Conservation (phyloP, 2,888 invertebrate genomes). For the Seladonia tumulorum region DNA sequence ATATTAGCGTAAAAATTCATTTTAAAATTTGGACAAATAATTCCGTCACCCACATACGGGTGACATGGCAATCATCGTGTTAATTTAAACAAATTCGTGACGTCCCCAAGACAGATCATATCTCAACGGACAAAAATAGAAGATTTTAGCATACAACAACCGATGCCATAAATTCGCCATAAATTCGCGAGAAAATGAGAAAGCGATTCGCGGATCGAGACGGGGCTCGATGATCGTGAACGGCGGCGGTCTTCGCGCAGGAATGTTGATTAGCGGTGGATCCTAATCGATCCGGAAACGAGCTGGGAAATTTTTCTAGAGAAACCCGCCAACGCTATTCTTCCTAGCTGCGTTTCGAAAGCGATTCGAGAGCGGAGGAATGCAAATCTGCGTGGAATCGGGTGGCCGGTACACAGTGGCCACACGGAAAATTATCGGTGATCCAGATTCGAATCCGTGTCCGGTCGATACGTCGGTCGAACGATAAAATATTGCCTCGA, state of each 20-base stretch:
- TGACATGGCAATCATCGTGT: no score
- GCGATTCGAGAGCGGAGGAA: slow-evolving; percentile 32
- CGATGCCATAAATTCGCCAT: neutral
- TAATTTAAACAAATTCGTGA: neutral
- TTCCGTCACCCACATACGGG: no score
- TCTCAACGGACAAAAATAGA: no score
- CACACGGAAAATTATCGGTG: slow-evolving; percentile 41
- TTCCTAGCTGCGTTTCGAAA: slow-evolving; percentile 36
- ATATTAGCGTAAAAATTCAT: no score
- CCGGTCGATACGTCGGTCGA: slow-evolving; percentile 21
- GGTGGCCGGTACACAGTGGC: neutral
- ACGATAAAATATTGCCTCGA: slow-evolving; percentile 54
- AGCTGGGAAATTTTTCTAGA: slow-evolving; percentile 17
- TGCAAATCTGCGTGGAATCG: slow-evolving; percentile 27
- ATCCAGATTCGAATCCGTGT: slow-evolving; percentile 52
- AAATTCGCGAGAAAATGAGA: neutral
- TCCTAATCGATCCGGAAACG: slow-evolving; percentile 56
- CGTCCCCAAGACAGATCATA: neutral
- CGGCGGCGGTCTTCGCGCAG: neutral
- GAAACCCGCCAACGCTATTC: slow-evolving; percentile 34
- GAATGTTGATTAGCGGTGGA: slow-evolving; percentile 20
- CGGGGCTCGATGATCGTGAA: neutral
- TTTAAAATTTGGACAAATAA: no score
- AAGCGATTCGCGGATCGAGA: neutral
- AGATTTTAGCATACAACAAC: neutral